These are phyloP conservation scores for Boloria euphrosyne DNA, from an alignment of 2,888 invertebrate species.

Conservation along the genomic window DNA sequence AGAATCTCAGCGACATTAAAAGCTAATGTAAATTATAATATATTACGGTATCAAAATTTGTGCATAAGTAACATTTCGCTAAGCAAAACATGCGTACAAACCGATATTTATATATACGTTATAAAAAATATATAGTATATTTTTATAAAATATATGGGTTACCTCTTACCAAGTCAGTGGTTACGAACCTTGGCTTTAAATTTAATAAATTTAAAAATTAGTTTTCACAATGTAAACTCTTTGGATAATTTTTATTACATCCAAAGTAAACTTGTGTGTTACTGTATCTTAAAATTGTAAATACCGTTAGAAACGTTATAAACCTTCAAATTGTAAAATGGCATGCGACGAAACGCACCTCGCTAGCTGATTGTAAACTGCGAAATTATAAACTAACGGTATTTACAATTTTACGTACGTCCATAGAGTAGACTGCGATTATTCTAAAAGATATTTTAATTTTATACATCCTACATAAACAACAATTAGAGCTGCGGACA, in stretches of 20 bases:
- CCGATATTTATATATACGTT: conserved; percentile 52
- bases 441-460: background rate
- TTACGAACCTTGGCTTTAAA: background rate
- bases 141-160: conserved; percentile 39
- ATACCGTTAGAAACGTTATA: no score
- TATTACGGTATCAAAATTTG: conserved; percentile 59
- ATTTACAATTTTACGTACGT: no score
- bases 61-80: conserved; percentile 49
- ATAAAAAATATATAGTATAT: conserved; percentile 69
- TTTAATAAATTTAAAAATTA: background rate
- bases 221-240: background rate
- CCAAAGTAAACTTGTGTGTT: background rate
- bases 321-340: no score
- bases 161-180: background rate
- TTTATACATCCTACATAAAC: conserved; percentile 8
- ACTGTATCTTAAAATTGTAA: no score
- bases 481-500: conserved; percentile 2
- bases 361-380: no score
- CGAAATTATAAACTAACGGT: no score
- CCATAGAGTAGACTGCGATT: background rate
- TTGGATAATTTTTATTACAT: background rate
- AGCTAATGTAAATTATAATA: conserved; percentile 25
- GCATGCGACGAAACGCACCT: no score
- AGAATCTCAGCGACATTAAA: conserved; percentile 27
- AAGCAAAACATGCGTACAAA: conserved; percentile 66